Evolutionary conservation across 2,888 invertebrate genomes (phyloP).

Genomic region (Drosophila paracracens): DNA sequence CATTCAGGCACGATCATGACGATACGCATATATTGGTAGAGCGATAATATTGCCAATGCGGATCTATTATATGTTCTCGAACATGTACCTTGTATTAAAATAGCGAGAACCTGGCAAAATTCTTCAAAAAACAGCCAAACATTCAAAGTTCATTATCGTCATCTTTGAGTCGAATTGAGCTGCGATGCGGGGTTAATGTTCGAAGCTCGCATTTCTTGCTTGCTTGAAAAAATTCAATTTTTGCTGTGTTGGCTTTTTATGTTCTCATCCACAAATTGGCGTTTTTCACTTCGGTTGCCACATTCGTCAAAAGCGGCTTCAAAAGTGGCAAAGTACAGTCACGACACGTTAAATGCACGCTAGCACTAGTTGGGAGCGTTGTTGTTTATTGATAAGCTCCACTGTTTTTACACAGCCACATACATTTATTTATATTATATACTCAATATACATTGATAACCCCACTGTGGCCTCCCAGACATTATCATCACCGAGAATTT

Average conservation of each 20-base stretch:
- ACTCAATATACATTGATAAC: conserved; percentile 48
- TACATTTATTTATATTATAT: conserved; percentile 10
- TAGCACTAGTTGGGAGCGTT: conserved; percentile 34
- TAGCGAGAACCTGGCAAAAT: conserved; percentile 13
- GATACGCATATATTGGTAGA: conserved; percentile 19
- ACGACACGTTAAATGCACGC: conserved; percentile 32
- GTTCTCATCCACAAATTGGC: conserved; percentile 14
- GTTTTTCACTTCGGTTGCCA: conserved; percentile 25
- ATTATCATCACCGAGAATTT: conserved; percentile 38
- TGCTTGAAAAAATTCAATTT: conserved; percentile 18
- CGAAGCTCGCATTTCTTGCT: conserved; percentile 31
- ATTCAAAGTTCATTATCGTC: conserved; percentile 40
- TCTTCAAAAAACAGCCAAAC: conserved; percentile 1
- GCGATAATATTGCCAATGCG: conserved; percentile 37
- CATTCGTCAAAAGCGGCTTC: conserved; percentile 12
- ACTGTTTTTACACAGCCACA: conserved; percentile 25
- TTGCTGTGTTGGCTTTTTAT: conserved; percentile 24
- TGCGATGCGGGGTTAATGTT: conserved; percentile 45
- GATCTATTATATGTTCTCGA: conserved; percentile 27
- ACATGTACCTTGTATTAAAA: neutral
- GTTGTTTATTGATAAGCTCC: conserved; percentile 46
- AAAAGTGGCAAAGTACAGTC: conserved; percentile 48
- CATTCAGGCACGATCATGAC: conserved; percentile 29
- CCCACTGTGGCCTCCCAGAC: conserved; percentile 23
- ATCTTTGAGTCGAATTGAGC: conserved; percentile 26